Evolutionary conservation across 2,797 vertebrate genomes (phyloP).

Genomic region (Diglossa cyanea): DNA sequence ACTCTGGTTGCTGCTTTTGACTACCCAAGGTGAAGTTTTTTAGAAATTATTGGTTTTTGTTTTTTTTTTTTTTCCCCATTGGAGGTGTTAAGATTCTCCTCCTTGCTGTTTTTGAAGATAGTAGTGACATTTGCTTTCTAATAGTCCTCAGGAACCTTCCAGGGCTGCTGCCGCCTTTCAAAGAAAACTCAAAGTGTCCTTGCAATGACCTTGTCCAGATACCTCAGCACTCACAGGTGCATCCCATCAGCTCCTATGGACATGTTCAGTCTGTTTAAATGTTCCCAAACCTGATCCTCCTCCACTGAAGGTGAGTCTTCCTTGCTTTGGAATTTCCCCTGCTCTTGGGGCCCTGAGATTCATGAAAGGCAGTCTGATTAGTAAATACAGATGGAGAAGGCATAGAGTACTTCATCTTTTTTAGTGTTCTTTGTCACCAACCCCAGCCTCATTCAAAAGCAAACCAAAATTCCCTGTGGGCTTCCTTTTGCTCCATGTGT

Average conservation of each 20-base stretch:
- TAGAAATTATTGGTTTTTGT: neutral
- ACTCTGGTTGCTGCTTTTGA: neutral
- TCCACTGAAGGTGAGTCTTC: neutral
- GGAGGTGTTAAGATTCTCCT: fast-evolving
- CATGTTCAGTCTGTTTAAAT: neutral
- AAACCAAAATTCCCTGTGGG: neutral
- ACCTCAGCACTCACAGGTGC: fast-evolving
- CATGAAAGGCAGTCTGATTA: neutral
- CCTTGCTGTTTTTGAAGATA: neutral
- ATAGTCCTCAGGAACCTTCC: neutral
- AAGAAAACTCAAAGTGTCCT: neutral
- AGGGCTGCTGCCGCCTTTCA: fast-evolving
- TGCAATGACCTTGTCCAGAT: neutral
- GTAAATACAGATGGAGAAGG: neutral
- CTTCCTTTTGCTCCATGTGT: neutral
- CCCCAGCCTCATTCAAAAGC: neutral
- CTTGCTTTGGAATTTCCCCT: neutral
- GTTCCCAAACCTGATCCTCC: neutral
- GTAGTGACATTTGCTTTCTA: neutral
- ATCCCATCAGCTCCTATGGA: neutral
- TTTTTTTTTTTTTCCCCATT: neutral
- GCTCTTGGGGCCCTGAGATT: neutral
- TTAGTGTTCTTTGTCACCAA: neutral
- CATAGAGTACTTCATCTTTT: neutral
- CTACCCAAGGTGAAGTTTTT: neutral